Conservation (phyloP, 2,888 invertebrate genomes). For the Ormyrus thymus region DNA sequence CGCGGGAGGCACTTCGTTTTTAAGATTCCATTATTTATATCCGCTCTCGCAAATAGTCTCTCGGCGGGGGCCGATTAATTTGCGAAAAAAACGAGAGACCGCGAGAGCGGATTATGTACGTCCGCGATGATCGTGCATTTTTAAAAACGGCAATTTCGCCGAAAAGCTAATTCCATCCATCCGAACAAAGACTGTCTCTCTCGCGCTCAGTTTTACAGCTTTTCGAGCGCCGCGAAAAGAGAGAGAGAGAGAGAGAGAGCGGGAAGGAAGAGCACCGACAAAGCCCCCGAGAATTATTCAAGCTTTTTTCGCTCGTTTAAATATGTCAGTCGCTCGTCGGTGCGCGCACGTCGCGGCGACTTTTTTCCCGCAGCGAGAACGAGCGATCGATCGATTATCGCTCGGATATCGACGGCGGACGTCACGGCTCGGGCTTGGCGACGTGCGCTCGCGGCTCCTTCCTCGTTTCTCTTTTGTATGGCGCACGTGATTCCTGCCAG, state of each 20-base stretch:
- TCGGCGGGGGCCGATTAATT: neutral
- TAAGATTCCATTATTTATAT: no score
- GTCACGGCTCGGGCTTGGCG: slow-evolving; percentile 24
- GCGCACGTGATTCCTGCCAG: neutral
- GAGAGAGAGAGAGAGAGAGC: no score
- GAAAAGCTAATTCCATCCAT: slow-evolving; percentile 31
- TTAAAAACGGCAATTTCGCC: slow-evolving; percentile 28
- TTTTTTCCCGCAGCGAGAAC: slow-evolving; percentile 18
- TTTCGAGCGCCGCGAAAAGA: neutral
- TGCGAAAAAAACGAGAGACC: neutral
- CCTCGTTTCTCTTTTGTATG: neutral
- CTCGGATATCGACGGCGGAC: slow-evolving; percentile 4
- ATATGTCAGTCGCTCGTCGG: slow-evolving; percentile 28
- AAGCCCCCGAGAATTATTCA: slow-evolving; percentile 45
- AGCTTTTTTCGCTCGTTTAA: slow-evolving; percentile 46
- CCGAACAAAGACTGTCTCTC: neutral
- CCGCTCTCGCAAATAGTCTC: neutral
- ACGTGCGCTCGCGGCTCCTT: neutral
- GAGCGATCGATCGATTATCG: slow-evolving; percentile 41
- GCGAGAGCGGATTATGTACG: neutral
- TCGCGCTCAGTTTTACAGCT: slow-evolving; percentile 5
- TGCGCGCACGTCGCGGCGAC: neutral
- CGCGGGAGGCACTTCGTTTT: no score
- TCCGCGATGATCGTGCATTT: neutral
- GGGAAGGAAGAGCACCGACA: neutral